Percentiles rank a stretch among this genome's conserved stretches.
Conservation (phyloP, 2,797 vertebrate genomes). For the Syngnathus acus region DNA sequence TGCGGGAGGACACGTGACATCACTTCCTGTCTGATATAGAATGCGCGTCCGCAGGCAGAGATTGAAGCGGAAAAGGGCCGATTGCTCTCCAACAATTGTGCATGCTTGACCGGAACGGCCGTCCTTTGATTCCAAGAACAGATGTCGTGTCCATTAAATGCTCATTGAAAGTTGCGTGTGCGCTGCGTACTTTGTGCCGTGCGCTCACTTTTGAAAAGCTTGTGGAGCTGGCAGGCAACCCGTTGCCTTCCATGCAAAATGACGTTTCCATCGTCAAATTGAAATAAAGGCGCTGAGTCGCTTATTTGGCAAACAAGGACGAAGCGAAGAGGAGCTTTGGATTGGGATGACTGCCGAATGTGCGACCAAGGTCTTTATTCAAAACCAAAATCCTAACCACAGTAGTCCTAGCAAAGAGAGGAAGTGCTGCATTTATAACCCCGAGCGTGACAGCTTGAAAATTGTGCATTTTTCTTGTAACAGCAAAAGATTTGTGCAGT, state of each 20-base stretch:
- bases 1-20: background rate
- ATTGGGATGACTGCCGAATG: background rate
- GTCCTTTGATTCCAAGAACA: background rate
- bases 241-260: too few species aligned
- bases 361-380: background rate
- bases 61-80: background rate
- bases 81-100: background rate
- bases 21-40: background rate
- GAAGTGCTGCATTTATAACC: too few species aligned
- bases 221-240: too few species aligned
- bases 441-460: too few species aligned
- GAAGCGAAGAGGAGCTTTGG: too few species aligned
- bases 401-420: too few species aligned
- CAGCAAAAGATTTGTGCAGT: too few species aligned
- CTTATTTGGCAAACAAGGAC: background rate
- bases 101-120: background rate
- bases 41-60: background rate
- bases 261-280: too few species aligned
- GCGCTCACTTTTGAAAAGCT: too few species aligned
- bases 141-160: background rate
- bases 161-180: background rate
- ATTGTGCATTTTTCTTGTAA: too few species aligned
- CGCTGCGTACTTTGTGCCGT: background rate
- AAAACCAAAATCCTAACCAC: background rate
- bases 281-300: too few species aligned